These are phyloP conservation scores for Centroberyx gerrardi DNA, from an alignment of 2,797 vertebrate genomes.

Conservation along the genomic window DNA sequence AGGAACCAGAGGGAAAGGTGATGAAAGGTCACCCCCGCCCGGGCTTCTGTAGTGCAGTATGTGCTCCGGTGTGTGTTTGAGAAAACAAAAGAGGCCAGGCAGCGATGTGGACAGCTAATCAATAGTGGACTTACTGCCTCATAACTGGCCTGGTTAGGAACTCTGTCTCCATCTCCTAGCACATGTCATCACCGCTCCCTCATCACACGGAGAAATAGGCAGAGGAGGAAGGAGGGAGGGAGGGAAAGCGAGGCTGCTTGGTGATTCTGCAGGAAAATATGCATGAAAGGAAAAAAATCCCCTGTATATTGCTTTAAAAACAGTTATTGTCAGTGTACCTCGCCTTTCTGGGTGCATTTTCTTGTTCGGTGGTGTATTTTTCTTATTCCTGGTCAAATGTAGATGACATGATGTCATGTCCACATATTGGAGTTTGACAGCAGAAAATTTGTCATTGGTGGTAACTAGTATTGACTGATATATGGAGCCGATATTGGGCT, in stretches of 20 bases:
- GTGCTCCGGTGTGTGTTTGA: slow-evolving; percentile 45
- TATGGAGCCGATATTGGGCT: too few species aligned
- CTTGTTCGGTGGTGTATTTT: background rate
- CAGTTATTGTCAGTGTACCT: too few species aligned
- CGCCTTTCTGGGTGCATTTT: too few species aligned
- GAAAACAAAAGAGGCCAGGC: slow-evolving; percentile 74
- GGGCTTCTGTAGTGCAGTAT: slow-evolving; percentile 40
- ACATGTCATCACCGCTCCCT: slow-evolving; percentile 67
- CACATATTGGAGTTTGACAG: too few species aligned
- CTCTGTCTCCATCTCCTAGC: slow-evolving; percentile 76
- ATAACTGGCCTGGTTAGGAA: slow-evolving; percentile 81
- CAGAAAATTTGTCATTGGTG: too few species aligned
- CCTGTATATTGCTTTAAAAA: too few species aligned
- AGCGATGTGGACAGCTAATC: slow-evolving; percentile 82
- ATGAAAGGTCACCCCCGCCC: slow-evolving; percentile 59
- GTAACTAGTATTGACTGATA: too few species aligned
- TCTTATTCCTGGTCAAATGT: background rate
- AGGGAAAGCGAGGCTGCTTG: background rate
- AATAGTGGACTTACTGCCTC: slow-evolving; percentile 81
- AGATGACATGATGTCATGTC: background rate
- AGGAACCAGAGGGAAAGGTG: slow-evolving; percentile 53
- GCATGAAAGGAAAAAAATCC: background rate
- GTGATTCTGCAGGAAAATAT: slow-evolving; percentile 7
- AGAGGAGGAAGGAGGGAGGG: slow-evolving; percentile 28
- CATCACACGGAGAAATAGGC: slow-evolving; percentile 69